Conservation (phyloP, 2,797 vertebrate genomes). For the Hydrophis major region DNA sequence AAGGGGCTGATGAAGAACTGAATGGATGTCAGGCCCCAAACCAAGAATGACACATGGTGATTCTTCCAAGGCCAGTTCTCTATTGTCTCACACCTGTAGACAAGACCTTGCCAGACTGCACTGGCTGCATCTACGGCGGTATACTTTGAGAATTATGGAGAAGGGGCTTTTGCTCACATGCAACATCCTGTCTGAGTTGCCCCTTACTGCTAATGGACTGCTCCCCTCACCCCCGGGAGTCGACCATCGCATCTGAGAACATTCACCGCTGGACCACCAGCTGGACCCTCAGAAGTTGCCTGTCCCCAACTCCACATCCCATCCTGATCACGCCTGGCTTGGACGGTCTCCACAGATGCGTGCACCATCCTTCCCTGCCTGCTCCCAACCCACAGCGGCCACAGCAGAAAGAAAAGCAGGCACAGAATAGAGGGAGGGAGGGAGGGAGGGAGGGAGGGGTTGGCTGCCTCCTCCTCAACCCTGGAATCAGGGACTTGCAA, state of each 20-base stretch:
- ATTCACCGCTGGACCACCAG: background rate
- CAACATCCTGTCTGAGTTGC: too few species aligned
- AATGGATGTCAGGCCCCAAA: background rate
- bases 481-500: background rate
- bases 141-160: too few species aligned
- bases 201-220: too few species aligned
- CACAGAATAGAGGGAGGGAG: background rate
- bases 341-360: background rate
- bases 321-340: background rate
- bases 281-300: background rate
- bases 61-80: background rate
- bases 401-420: background rate
- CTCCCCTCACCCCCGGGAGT: too few species aligned
- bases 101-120: background rate
- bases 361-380: constrained; percentile 24
- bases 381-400: constrained; percentile 67
- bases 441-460: too few species aligned
- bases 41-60: background rate
- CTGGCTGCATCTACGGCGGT: background rate
- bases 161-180: too few species aligned
- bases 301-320: background rate
- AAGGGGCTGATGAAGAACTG: background rate
- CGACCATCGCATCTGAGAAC: background rate
- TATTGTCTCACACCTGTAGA: background rate
- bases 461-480: background rate